Evolutionary conservation across 2,797 vertebrate genomes (phyloP).

Genomic region (Rhodeus uyekii): DNA sequence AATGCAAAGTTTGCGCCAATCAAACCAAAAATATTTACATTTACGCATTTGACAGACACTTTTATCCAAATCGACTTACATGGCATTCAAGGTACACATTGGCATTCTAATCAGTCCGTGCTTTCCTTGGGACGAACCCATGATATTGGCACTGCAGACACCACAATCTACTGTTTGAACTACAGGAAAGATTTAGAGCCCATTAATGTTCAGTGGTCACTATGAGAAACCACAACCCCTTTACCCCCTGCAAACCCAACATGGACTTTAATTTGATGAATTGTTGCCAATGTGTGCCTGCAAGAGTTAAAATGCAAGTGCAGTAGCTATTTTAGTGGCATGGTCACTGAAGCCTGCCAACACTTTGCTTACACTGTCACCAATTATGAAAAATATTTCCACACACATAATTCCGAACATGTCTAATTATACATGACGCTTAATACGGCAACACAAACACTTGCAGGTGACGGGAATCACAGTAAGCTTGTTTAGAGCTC

Average conservation of each 20-base stretch:
- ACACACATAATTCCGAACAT: not conserved
- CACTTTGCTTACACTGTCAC: not conserved
- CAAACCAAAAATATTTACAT: not conserved
- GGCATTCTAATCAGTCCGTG: no score
- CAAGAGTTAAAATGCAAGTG: not conserved
- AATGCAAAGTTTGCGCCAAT: not conserved
- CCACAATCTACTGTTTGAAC: no score
- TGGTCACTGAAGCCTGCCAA: not conserved
- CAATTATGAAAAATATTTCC: not conserved
- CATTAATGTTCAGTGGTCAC: not conserved
- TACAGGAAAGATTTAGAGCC: no score
- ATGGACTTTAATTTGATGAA: not conserved
- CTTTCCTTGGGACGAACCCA: no score
- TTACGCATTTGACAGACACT: no score
- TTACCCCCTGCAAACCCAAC: not conserved
- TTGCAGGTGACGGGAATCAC: not conserved
- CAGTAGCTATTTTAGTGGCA: not conserved
- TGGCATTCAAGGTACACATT: no score
- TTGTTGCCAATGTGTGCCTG: not conserved
- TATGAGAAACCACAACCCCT: not conserved
- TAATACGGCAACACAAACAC: conserved; percentile 7
- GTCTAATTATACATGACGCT: not conserved
- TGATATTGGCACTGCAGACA: no score
- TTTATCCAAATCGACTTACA: no score
- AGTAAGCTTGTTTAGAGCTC: not conserved